Evolutionary conservation across 64 coral and sea anemone species (phyloP).

Genomic region (Stichodactyla helianthus): DNA sequence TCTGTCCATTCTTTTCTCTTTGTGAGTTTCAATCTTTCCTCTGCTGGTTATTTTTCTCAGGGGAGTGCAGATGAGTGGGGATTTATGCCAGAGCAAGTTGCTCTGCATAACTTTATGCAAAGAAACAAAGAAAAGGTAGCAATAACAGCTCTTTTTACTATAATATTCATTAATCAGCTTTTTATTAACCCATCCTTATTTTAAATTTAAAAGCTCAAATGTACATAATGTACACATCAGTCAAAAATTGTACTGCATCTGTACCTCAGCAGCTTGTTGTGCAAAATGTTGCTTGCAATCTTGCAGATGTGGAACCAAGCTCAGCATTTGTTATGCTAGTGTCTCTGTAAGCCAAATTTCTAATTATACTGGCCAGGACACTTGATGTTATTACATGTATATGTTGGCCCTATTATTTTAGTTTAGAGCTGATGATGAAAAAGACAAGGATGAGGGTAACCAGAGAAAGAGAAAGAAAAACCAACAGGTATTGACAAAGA

Average conservation of each 20-base stretch:
- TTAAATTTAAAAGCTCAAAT: no score
- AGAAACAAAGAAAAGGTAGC: slow-evolving; percentile 80
- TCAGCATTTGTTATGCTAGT: no score
- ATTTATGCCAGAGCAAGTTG: slow-evolving; percentile 63
- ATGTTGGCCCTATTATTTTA: neutral
- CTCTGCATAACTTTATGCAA: slow-evolving; percentile 61
- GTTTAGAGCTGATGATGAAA: slow-evolving; percentile 47
- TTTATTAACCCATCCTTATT: no score
- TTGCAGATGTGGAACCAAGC: no score
- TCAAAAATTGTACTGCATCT: no score
- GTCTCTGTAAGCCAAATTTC: no score
- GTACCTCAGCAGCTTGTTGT: no score
- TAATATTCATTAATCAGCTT: no score
- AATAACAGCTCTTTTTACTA: neutral
- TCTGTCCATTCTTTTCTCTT: slow-evolving; percentile 15
- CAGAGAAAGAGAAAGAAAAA: slow-evolving; percentile 62
- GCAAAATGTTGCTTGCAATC: no score
- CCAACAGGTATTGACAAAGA: neutral
- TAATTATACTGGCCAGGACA: no score
- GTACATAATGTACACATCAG: no score
- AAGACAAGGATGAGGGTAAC: slow-evolving; percentile 76
- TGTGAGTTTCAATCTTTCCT: neutral
- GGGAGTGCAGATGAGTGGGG: slow-evolving; percentile 38
- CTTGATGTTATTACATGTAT: neutral
- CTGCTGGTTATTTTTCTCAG: neutral